A percentile compares a stretch with the other conserved stretches of the same genome.
These are phyloP conservation scores for Aspidapion aeneum DNA, from an alignment of 2,888 invertebrate species.

Conservation along the genomic window DNA sequence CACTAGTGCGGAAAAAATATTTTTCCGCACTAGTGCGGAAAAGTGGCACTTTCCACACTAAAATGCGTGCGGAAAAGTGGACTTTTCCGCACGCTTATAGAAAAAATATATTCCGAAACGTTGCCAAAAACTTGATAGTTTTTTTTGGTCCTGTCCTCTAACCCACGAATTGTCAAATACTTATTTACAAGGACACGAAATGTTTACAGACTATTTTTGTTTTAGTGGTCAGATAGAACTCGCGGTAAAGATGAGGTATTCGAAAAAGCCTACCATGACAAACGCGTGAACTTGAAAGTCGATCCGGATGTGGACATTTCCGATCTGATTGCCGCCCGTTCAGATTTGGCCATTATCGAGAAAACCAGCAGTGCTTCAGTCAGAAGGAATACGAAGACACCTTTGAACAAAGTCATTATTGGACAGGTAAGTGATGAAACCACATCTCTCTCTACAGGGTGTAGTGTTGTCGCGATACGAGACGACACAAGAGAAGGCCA, in stretches of 20 bases:
- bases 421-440: slow-evolving; percentile 73
- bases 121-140: too few species aligned
- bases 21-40: too few species aligned
- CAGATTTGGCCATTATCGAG: slow-evolving; percentile 81
- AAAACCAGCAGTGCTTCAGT: slow-evolving; percentile 88
- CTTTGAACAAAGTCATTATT: slow-evolving; percentile 86
- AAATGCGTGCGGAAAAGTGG: too few species aligned
- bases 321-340: slow-evolving; percentile 80
- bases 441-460: too few species aligned
- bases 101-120: too few species aligned
- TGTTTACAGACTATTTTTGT: slow-evolving; percentile 28
- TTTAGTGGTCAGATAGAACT: slow-evolving; percentile 80
- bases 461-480: background rate
- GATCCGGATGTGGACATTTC: slow-evolving; percentile 68
- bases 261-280: slow-evolving; percentile 54
- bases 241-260: slow-evolving; percentile 72
- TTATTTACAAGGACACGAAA: too few species aligned
- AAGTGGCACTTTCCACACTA: too few species aligned
- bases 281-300: slow-evolving; percentile 51
- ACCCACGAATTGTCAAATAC: too few species aligned
- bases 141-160: too few species aligned
- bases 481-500: too few species aligned
- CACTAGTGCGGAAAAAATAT: too few species aligned
- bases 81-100: too few species aligned
- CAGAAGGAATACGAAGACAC: slow-evolving; percentile 77